Percentiles rank a stretch among this genome's conserved stretches.
These are phyloP conservation scores for crab-eating macaque (Macaca fascicularis) DNA, from an alignment of 2,113 vertebrate species.

Conservation along the genomic window T2T-MFA8v1.1 NC_088388.1:105729501-105730000, in stretches of 20 bases:
- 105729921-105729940: not conserved
- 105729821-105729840: not conserved
- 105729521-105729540: not conserved
- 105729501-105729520: accelerated
- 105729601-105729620: not conserved
- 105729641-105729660: not conserved
- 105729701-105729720: not conserved
- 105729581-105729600: not conserved
- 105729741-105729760: not conserved
- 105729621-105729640: not conserved
- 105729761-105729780: not conserved
- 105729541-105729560: not conserved
- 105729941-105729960: not conserved
- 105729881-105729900: not conserved
- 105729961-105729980: not conserved
- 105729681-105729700: not conserved
- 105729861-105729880: not conserved
- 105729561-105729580: not conserved
- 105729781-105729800: not conserved
- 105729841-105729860: not conserved
- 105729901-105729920: conserved; percentile 8
- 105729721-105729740: not conserved
- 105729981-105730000: not conserved
- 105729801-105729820: not conserved
- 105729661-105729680: not conserved